Evolutionary conservation across 1,140 invertebrate genomes (phyloP).

Genomic region (Pollicipes pollicipes): DNA sequence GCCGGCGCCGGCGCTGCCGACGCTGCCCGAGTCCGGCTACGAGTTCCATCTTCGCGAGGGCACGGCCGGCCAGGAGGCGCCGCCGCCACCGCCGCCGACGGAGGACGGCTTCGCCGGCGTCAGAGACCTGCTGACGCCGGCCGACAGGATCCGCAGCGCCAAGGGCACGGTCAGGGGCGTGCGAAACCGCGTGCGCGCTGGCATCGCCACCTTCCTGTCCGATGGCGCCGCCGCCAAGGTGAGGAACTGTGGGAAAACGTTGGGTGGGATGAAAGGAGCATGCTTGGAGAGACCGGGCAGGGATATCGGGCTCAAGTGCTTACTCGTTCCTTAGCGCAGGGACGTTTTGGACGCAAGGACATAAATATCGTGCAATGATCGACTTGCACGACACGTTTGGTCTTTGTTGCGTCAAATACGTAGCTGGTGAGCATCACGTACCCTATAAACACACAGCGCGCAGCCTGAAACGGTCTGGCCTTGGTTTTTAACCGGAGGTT

Average conservation of each 20-base stretch:
- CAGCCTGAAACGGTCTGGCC: too few species aligned
- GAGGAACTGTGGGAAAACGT: conserved; percentile 4
- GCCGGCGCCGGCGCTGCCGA: background rate
- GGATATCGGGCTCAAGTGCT: too few species aligned
- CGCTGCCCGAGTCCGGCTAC: background rate
- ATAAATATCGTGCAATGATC: too few species aligned
- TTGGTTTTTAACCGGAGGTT: too few species aligned
- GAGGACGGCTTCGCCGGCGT: conserved; percentile 53
- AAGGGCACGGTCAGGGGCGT: conserved; percentile 81
- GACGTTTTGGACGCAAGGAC: too few species aligned
- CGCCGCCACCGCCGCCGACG: conserved; percentile 4
- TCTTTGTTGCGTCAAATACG: too few species aligned
- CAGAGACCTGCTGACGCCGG: conserved; percentile 49
- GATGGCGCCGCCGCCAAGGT: conserved; percentile 13
- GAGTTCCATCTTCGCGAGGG: conserved; percentile 17
- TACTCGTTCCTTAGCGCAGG: too few species aligned
- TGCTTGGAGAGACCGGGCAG: background rate
- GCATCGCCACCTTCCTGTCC: conserved; percentile 63
- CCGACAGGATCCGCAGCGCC: conserved; percentile 59
- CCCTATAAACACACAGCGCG: too few species aligned
- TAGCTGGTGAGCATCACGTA: too few species aligned
- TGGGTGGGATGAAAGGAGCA: background rate
- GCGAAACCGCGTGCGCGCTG: conserved; percentile 78
- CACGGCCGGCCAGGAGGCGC: conserved; percentile 22
- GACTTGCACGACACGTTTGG: too few species aligned